Conservation (phyloP, 1,140 invertebrate species). For the Monomorium pharaonis region DNA sequence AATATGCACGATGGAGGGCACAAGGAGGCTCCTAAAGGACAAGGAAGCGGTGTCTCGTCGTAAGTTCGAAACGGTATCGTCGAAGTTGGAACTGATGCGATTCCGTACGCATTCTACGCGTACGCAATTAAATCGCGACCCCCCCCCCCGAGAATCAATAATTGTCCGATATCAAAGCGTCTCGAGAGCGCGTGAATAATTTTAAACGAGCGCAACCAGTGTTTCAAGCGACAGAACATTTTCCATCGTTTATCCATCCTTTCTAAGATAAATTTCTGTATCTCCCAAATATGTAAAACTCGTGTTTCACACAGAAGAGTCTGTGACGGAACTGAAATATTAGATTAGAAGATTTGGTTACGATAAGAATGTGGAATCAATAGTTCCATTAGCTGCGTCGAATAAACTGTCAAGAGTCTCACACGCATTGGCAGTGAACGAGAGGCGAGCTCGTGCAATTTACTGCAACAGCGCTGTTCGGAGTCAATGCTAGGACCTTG, state of each 20-base stretch:
- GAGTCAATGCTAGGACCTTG: conserved; percentile 75
- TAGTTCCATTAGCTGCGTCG: background rate
- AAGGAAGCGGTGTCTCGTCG: conserved; percentile 8
- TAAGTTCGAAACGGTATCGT: background rate
- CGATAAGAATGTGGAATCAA: background rate
- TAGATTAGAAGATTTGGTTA: conserved; percentile 10
- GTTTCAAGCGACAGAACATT: background rate
- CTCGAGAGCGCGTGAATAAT: background rate
- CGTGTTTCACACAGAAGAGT: background rate
- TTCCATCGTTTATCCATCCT: background rate
- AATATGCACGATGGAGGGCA: conserved; percentile 40
- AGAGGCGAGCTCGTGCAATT: conserved; percentile 65
- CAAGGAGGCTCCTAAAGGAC: conserved; percentile 3
- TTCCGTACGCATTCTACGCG: background rate
- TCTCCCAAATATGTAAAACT: background rate
- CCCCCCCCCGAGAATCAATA: background rate
- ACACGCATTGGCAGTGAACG: conserved; percentile 41
- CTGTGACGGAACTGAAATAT: background rate
- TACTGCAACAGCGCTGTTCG: conserved; percentile 62
- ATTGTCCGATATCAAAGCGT: background rate
- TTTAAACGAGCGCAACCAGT: background rate
- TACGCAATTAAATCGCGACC: background rate
- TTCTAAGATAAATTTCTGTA: background rate
- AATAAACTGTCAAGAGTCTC: conserved; percentile 11
- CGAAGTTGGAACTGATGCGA: conserved; percentile 10